A percentile compares a stretch with the other conserved stretches of the same genome.
phyloP scores from a whole-genome alignment of 2,113 vertebrate species.

The Thymallus thymallus region DNA sequence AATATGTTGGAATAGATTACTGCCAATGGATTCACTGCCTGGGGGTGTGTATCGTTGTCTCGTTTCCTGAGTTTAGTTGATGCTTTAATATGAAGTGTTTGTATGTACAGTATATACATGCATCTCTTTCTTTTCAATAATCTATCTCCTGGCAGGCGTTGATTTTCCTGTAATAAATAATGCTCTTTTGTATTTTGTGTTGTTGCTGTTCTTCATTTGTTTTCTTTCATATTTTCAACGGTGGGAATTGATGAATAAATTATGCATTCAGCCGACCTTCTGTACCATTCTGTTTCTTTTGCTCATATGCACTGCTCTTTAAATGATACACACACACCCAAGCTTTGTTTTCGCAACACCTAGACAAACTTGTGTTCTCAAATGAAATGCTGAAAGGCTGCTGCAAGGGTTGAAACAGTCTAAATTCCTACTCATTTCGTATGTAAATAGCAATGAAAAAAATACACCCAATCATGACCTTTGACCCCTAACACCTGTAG shows the following conservation, averaged over 20 bases:
- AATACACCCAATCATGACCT: too few relatives aligned
- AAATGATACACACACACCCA: too few relatives aligned
- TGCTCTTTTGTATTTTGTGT: conserved; percentile 57
- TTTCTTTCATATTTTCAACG: conserved; percentile 60
- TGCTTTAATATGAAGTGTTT: background rate
- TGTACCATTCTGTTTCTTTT: conserved; percentile 61
- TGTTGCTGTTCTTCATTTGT: conserved; percentile 61
- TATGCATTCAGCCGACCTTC: conserved; percentile 47
- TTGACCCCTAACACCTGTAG: too few relatives aligned
- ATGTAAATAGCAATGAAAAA: too few relatives aligned
- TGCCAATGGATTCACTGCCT: conserved; percentile 23
- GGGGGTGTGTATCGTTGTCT: conserved; percentile 24
- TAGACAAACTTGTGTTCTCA: background rate
- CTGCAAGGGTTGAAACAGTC: background rate
- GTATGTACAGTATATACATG: conserved; percentile 30
- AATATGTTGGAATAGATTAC: conserved; percentile 41
- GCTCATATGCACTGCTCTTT: too few relatives aligned
- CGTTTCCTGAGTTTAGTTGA: background rate
- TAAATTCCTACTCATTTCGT: background rate
- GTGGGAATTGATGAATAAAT: conserved; percentile 59
- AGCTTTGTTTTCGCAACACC: too few relatives aligned
- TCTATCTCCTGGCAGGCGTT: conserved; percentile 44
- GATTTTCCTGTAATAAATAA: conserved; percentile 67
- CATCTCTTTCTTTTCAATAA: conserved; percentile 32
- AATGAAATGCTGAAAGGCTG: background rate